Evolutionary conservation across 2,888 invertebrate species (phyloP).

Genomic region (Stegophylla sp.): DNA sequence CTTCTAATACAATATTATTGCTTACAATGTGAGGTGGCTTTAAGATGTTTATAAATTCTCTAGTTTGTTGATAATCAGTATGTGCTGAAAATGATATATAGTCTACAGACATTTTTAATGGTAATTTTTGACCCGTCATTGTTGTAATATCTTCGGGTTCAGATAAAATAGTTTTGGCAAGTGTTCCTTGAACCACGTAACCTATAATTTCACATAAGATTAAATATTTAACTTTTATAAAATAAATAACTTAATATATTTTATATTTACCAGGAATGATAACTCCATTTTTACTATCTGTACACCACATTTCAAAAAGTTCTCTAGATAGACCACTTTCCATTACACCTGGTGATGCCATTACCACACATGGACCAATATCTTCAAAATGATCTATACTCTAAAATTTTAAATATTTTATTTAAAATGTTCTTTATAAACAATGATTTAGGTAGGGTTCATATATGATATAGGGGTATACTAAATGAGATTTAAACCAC

Average conservation of each 20-base stretch:
- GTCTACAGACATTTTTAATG: constrained; percentile 96
- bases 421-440: not conserved
- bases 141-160: constrained; percentile 98
- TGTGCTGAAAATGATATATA: constrained; percentile 99
- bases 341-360: constrained; percentile 99
- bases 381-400: constrained; percentile 99
- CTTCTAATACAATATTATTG: constrained; percentile 58
- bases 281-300: constrained; percentile 96
- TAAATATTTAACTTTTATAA: constrained; percentile 7
- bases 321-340: constrained; percentile 97
- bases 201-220: constrained; percentile 43
- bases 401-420: constrained; percentile 65
- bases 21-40: constrained; percentile 93
- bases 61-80: constrained; percentile 97
- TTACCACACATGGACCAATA: constrained; percentile 98
- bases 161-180: constrained; percentile 91
- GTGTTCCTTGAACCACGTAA: constrained; percentile 69
- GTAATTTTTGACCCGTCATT: constrained; percentile 93
- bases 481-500: no score
- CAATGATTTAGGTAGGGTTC: no score
- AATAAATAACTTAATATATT: constrained; percentile 5
- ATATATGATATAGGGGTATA: no score
- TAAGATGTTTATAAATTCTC: constrained; percentile 91
- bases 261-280: constrained; percentile 84
- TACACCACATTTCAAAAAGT: constrained; percentile 98